Conservation (phyloP, 1,140 invertebrate species). For the Hycleus cichorii region DNA sequence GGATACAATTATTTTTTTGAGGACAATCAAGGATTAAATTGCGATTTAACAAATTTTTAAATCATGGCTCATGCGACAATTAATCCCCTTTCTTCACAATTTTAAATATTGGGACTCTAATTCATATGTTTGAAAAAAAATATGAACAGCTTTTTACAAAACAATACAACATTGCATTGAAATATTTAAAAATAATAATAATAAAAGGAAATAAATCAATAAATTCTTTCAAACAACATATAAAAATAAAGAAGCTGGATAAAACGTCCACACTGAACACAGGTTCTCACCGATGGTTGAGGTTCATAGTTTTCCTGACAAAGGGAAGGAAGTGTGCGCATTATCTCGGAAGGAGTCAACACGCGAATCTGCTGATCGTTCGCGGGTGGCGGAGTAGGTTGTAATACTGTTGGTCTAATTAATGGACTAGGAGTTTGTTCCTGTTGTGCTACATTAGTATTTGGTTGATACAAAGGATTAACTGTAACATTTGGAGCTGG, state of each 20-base stretch:
- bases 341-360: constrained; percentile 77
- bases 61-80: no score
- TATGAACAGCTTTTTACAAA: no score
- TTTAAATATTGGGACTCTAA: no score
- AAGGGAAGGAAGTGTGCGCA: constrained; percentile 76
- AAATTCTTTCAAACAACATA: constrained; percentile 7
- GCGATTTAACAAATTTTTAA: neutral
- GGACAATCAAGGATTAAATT: neutral
- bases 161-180: neutral
- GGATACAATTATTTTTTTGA: neutral
- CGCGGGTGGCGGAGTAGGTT: constrained; percentile 36
- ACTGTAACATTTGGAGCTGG: constrained; percentile 53
- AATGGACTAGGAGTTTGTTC: constrained; percentile 6
- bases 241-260: constrained; percentile 23
- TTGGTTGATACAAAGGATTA: constrained; percentile 44
- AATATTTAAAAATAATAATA: neutral
- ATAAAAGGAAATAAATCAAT: neutral
- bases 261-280: constrained; percentile 29
- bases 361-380: constrained; percentile 74
- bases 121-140: no score
- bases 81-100: no score
- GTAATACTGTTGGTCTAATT: constrained; percentile 6
- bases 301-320: constrained; percentile 60
- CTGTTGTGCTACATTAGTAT: constrained; percentile 7
- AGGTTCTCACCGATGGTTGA: constrained; percentile 52